Percentiles rank a stretch among this genome's conserved stretches.
Evolutionary conservation across 1,140 invertebrate genomes (phyloP).

Genomic region (Drosophila sp.): DNA sequence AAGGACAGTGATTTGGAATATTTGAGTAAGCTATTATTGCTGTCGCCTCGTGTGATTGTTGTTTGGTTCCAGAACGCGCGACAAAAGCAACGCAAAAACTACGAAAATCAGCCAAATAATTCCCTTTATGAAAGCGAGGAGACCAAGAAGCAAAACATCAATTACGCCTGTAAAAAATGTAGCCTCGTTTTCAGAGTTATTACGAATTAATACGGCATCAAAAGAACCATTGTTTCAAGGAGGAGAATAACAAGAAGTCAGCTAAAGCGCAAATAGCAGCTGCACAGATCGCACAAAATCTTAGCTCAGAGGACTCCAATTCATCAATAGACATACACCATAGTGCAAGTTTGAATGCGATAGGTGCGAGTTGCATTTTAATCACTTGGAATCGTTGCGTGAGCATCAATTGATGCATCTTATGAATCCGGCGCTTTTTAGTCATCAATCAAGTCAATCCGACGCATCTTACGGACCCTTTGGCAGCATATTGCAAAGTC

Average conservation of each 20-base stretch:
- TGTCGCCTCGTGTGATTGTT: slow-evolving; percentile 97
- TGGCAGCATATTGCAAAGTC: slow-evolving; percentile 94
- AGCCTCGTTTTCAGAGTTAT: slow-evolving; percentile 98
- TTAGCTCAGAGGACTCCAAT: slow-evolving; percentile 95
- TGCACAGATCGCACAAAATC: slow-evolving; percentile 91
- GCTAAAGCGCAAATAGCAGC: slow-evolving; percentile 96
- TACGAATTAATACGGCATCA: slow-evolving; percentile 99
- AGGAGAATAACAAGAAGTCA: slow-evolving; percentile 96
- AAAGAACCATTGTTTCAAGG: slow-evolving; percentile 98
- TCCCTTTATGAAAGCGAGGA: slow-evolving; percentile 86
- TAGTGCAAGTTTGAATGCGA: slow-evolving; percentile 92
- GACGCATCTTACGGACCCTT: slow-evolving; percentile 90
- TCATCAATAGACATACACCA: slow-evolving; percentile 88
- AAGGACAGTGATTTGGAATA: slow-evolving; percentile 99
- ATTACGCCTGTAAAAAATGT: slow-evolving; percentile 99
- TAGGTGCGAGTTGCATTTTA: slow-evolving; percentile 96
- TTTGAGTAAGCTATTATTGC: slow-evolving; percentile 96
- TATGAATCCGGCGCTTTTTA: slow-evolving; percentile 97
- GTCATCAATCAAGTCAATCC: slow-evolving; percentile 81
- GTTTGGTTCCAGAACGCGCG: slow-evolving; percentile 99
- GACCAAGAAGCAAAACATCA: slow-evolving; percentile 93
- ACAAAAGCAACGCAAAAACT: slow-evolving; percentile 98
- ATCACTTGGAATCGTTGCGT: slow-evolving; percentile 94
- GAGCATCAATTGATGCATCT: slow-evolving; percentile 98
- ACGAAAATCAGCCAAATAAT: slow-evolving; percentile 97